Conservation (phyloP, 2,113 vertebrate species). For the Clinocottus analis region DNA sequence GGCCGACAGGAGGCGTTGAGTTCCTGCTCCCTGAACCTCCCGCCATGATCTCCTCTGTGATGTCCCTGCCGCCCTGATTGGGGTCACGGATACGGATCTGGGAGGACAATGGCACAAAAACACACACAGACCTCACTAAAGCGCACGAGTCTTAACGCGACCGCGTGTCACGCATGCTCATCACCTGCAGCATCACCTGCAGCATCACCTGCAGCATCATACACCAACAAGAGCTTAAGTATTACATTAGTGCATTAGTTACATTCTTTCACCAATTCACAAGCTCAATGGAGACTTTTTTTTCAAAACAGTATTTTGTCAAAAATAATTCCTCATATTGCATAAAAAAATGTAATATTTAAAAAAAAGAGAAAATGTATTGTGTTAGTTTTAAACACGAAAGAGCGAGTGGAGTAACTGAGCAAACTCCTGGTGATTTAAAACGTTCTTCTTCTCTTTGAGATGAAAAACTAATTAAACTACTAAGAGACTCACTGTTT, state of each 20-base stretch:
- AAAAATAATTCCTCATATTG: not conserved
- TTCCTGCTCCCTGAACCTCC: slow-evolving; percentile 93
- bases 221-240: not conserved
- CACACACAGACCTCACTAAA: slow-evolving; percentile 70
- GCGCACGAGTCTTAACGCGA: slow-evolving; percentile 32
- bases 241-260: not conserved
- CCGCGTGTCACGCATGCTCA: not conserved
- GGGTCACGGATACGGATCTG: slow-evolving; percentile 99
- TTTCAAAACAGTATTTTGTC: not conserved
- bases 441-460: not conserved
- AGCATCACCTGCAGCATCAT: not conserved
- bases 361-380: not conserved
- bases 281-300: not conserved
- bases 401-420: not conserved
- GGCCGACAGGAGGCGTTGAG: slow-evolving; percentile 91
- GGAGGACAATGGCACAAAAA: slow-evolving; percentile 72
- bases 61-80: slow-evolving; percentile 97
- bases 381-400: not conserved
- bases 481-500: slow-evolving; percentile 88
- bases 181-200: not conserved
- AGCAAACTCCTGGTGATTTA: not conserved
- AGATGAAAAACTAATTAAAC: no score
- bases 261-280: no score
- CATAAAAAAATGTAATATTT: not conserved
- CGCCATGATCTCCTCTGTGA: slow-evolving; percentile 99